Evolutionary conservation across 2,797 vertebrate genomes (phyloP), one percentile per base, ranked within the genome.

Genomic region (Myotis daubentonii): DNA sequence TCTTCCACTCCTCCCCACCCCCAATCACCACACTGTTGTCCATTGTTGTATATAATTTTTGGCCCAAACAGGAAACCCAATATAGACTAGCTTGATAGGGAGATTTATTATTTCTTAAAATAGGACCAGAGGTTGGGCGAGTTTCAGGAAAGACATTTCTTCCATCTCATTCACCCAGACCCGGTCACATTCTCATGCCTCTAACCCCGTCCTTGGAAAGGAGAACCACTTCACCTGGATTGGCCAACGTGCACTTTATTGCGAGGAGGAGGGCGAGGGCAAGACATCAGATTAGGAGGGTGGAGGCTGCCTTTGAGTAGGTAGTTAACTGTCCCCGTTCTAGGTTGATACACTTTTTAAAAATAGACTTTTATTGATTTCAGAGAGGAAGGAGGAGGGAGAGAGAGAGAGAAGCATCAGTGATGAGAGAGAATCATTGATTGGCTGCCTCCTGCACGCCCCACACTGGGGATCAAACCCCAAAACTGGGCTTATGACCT

Each of bases 21-120:
- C 22, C 53, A 55, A 4, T 55, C 53, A 55, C 53, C 53, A 55
- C 53, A 55, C 55, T 5, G 55, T 25, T 57, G 22, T 25, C 55
- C 55, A 78, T 22, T 65, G 6, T 53, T 89, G 1, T 47, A 51
- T 82, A 68, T 82, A 72, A 66, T 53, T 87, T 94, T 81, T n/a
- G 49, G 44, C 33, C 22, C 53, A 89, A 87, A 87, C 20, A 51
- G 72, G 55, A 94, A 92, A 78, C 22, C 28, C 70, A 41, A 47
- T 85, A 38, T 2, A 91, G 41, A 47, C 41, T 55, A 8, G 1
- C 51, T 68, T 88, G 66, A 71, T 49, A 13, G 38, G 28, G 28
- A 53, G n/a, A 87, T 78, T 38, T 83, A 44, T 89, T 55, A 30
- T 75, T 84, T 87, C 38, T 38, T 92, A 36, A 92, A 92, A 28